Evolutionary conservation across 2,888 invertebrate species (phyloP), one percentile per base, ranked within the genome.

Genomic region (Athalia cordata): DNA sequence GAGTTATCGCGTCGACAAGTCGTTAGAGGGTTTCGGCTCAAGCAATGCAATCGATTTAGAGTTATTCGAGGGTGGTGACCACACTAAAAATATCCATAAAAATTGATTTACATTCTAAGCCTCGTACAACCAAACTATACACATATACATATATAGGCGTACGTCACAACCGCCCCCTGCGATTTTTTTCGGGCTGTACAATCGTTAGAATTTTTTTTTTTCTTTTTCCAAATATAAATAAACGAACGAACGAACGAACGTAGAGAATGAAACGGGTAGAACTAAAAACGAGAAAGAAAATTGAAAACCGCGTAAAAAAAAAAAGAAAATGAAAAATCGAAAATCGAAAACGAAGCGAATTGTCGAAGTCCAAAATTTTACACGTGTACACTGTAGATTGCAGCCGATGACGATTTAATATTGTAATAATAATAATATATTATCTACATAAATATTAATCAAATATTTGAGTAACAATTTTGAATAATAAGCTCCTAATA

Each of bases 51-150:
- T 75, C 75, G 75, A 75, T 62, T 75, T 62, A 29, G 7, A 11
- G 43, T 45, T 62, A 75, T 75, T 29, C 75, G 62, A 75, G 75
- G 66, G 72, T 72, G 43, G 64, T 75, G 64, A 75, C 75, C 75
- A 75, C 75, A 75, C 75, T 75, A 75, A 64, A 75, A 75, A 75
- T 50, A 64, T 49, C 75, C 75, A 75, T 75, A 75, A 75, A 75
- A 75, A 75, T 49, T 75, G 75, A 75, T 75, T 75, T 75, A 75
- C 62, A 75, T 62, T 64, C 62, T 29, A 13, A 29, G n/a, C 49
- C 50, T 43, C 29, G 13, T 72, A 72, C 45, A 47, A 59, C 13
- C 59, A 15, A 1, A 47, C 47, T 45, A 47, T 45, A 4, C 5
- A 43, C 29, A 55, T 43, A 43, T 55, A 55, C 52, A 43, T 0